A percentile compares a stretch with the other conserved stretches of the same genome.
These are phyloP conservation scores for Pluvianellus socialis DNA, from an alignment of 2,113 vertebrate genomes.

Conservation along the genomic window DNA sequence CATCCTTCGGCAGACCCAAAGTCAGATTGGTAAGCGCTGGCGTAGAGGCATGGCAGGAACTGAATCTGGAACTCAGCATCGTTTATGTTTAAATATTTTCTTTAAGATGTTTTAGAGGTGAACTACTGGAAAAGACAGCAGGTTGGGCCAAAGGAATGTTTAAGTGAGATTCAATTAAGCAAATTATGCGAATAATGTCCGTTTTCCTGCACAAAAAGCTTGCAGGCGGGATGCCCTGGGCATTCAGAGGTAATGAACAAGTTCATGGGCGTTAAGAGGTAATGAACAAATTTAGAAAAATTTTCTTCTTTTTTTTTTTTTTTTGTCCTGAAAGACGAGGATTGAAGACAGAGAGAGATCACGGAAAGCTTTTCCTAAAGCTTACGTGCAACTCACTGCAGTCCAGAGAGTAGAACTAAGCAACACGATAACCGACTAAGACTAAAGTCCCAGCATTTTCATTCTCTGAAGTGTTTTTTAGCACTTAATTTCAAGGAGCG, in stretches of 20 bases:
- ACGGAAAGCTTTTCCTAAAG: not conserved
- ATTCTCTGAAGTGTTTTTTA: not conserved
- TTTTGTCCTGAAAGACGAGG: not conserved
- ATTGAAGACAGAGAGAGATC: not conserved
- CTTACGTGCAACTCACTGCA: not conserved
- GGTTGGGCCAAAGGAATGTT: rapidly evolving
- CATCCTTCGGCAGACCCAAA: not conserved
- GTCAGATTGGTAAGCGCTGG: not conserved
- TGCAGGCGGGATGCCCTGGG: too few relatives aligned
- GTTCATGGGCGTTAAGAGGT: not conserved
- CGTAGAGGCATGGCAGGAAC: not conserved
- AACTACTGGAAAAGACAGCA: not conserved
- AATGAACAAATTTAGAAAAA: not conserved
- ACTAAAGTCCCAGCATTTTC: not conserved
- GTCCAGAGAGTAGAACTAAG: not conserved
- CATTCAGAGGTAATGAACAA: not conserved
- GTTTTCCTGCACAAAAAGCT: not conserved
- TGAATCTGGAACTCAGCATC: not conserved
- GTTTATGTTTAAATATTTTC: not conserved
- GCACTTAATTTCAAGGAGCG: not conserved
- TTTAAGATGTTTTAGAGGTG: not conserved
- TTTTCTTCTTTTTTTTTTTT: too few relatives aligned
- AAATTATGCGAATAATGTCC: not conserved
- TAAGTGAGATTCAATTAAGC: not conserved
- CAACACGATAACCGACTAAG: rapidly evolving